phyloP scores from a whole-genome alignment of 2,113 vertebrate species.

The Proterorhinus semilunaris region DNA sequence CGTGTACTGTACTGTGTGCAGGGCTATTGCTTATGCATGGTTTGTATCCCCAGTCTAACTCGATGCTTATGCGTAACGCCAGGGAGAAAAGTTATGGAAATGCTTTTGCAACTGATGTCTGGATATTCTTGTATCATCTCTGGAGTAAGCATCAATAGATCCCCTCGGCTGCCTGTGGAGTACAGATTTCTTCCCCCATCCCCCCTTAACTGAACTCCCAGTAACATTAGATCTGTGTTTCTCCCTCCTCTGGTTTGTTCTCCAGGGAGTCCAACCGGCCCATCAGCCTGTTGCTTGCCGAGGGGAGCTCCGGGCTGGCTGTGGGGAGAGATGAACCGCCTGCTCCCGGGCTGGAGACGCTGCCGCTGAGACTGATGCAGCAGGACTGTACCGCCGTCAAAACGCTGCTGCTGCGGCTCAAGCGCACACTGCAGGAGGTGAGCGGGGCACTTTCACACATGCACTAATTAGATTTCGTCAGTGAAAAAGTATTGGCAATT shows the following conservation, averaged over 20 bases:
- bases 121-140: constrained; percentile 21
- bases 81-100: background rate
- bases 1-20: background rate
- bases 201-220: constrained; percentile 24
- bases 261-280: constrained; percentile 68
- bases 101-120: constrained; percentile 19
- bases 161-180: constrained; percentile 16
- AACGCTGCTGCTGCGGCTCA: constrained; percentile 90
- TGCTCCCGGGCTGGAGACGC: constrained; percentile 81
- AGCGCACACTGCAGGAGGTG: constrained; percentile 95
- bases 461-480: background rate
- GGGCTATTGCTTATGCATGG: background rate
- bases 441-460: constrained; percentile 20
- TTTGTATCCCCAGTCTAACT: background rate
- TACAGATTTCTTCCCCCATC: constrained; percentile 29
- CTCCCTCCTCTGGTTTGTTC: constrained; percentile 14
- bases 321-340: constrained; percentile 77
- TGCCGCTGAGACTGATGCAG: constrained; percentile 92
- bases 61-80: background rate
- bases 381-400: constrained; percentile 96
- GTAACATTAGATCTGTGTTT: constrained; percentile 28
- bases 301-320: constrained; percentile 74
- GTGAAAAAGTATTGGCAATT: too few relatives aligned
- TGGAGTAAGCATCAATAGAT: constrained; percentile 20
- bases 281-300: constrained; percentile 71